Conservation (phyloP, 2,797 vertebrate genomes). For the Enteromius radiatus region DNA sequence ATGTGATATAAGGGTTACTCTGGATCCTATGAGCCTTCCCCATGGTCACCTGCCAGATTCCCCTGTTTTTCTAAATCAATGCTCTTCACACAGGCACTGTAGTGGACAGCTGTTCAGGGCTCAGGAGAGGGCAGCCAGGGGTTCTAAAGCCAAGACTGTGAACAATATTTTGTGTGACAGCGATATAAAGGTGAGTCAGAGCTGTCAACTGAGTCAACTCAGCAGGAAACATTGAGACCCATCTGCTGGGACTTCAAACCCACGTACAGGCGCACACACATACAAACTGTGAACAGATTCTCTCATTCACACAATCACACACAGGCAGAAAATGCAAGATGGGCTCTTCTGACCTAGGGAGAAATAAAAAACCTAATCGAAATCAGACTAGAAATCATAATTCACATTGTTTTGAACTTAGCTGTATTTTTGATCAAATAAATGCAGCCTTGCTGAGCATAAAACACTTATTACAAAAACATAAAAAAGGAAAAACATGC, state of each 20-base stretch:
- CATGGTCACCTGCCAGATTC: constrained; percentile 62
- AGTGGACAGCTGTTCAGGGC: constrained; percentile 53
- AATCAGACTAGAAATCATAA: too few relatives aligned
- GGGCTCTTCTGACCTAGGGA: not conserved
- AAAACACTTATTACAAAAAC: not conserved
- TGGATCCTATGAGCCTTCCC: constrained; percentile 48
- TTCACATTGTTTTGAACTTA: not conserved
- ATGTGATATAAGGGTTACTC: not conserved
- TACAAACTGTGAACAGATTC: constrained; percentile 70
- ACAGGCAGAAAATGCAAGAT: not conserved
- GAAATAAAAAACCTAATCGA: not conserved
- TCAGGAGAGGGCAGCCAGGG: constrained; percentile 78
- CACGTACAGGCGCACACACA: constrained; percentile 58
- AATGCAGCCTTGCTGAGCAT: not conserved
- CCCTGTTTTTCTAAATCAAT: constrained; percentile 77
- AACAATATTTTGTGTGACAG: constrained; percentile 80
- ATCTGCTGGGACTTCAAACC: constrained; percentile 68
- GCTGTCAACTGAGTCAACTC: constrained; percentile 67
- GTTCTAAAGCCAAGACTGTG: constrained; percentile 80
- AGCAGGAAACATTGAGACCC: constrained; percentile 71
- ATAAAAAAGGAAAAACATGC: not conserved
- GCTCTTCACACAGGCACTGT: constrained; percentile 75
- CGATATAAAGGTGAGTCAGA: constrained; percentile 74
- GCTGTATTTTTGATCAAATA: not conserved
- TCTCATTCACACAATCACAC: constrained; percentile 61